Evolutionary conservation across 2,888 invertebrate species (phyloP).

Genomic region (Baronia brevicornis): DNA sequence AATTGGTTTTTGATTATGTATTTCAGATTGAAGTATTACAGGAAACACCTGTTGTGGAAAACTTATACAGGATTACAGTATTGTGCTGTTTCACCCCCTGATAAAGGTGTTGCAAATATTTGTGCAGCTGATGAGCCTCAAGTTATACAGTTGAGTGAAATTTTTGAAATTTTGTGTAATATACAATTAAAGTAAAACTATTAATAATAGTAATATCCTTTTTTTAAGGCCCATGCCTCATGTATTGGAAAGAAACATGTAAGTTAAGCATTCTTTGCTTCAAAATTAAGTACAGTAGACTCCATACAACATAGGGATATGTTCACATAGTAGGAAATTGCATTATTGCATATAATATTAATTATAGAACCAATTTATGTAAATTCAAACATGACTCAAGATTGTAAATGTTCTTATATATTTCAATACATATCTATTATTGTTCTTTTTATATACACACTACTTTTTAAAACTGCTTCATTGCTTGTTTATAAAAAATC

Average conservation of each 20-base stretch:
- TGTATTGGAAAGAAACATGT: constrained; percentile 64
- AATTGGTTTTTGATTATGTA: constrained; percentile 13
- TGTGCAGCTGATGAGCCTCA: constrained; percentile 79
- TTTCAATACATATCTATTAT: too few species aligned
- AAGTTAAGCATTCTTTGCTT: constrained; percentile 38
- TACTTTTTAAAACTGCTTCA: too few species aligned
- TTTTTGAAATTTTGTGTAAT: neutral
- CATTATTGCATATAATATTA: too few species aligned
- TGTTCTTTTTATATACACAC: too few species aligned
- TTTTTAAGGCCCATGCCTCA: constrained; percentile 58
- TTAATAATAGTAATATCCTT: constrained; percentile 27
- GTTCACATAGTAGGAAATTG: constrained; percentile 4
- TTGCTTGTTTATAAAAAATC: too few species aligned
- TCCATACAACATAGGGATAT: neutral
- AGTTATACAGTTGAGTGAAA: constrained; percentile 82
- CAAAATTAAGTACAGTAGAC: constrained; percentile 17
- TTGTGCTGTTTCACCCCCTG: constrained; percentile 87
- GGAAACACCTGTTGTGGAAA: constrained; percentile 90
- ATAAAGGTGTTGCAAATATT: constrained; percentile 73
- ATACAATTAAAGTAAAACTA: constrained; percentile 5
- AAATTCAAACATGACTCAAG: too few species aligned
- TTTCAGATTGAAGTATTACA: constrained; percentile 79
- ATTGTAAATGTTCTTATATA: too few species aligned
- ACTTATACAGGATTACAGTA: constrained; percentile 90
- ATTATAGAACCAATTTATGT: too few species aligned